Evolutionary conservation across 2,797 vertebrate species (phyloP).

Genomic region (Triplophysa bombifrons): DNA sequence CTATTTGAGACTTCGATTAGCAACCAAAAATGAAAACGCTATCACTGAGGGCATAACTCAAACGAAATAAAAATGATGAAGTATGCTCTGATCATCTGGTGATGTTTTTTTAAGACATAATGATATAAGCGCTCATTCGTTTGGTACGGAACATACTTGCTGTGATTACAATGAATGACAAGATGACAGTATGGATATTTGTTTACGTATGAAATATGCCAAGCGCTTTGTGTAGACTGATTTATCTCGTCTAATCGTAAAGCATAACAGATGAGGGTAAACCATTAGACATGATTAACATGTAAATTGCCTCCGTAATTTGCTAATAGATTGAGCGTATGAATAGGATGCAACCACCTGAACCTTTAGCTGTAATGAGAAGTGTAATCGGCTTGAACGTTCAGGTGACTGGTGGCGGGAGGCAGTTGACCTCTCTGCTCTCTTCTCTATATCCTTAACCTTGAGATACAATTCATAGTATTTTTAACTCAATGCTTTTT

Average conservation of each 20-base stretch:
- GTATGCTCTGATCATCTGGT: slow-evolving; percentile 28
- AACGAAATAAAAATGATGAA: slow-evolving; percentile 31
- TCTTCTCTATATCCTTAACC: slow-evolving; percentile 16
- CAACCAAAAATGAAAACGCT: slow-evolving; percentile 6
- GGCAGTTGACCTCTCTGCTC: slow-evolving; percentile 20
- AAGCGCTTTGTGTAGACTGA: slow-evolving; percentile 40
- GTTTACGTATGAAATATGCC: slow-evolving; percentile 44
- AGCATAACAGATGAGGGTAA: slow-evolving; percentile 55
- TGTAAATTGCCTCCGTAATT: slow-evolving; percentile 58
- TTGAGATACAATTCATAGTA: slow-evolving; percentile 11
- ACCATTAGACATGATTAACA: slow-evolving; percentile 60
- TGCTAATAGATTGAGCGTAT: slow-evolving; percentile 56
- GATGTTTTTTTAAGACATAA: slow-evolving; percentile 22
- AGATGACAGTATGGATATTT: slow-evolving; percentile 47
- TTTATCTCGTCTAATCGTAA: slow-evolving; percentile 57
- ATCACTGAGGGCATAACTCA: slow-evolving; percentile 37
- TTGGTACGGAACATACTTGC: slow-evolving; percentile 22
- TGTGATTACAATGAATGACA: slow-evolving; percentile 47
- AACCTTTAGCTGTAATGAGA: slow-evolving; percentile 57
- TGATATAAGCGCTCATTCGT: slow-evolving; percentile 21
- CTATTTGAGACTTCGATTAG: slow-evolving; percentile 30
- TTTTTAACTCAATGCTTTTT: neutral
- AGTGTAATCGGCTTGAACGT: slow-evolving; percentile 52
- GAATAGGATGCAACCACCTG: slow-evolving; percentile 56
- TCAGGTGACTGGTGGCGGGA: slow-evolving; percentile 9